Evolutionary conservation across 1,140 invertebrate species (phyloP).

Genomic region (Zaprionus vittiger): DNA sequence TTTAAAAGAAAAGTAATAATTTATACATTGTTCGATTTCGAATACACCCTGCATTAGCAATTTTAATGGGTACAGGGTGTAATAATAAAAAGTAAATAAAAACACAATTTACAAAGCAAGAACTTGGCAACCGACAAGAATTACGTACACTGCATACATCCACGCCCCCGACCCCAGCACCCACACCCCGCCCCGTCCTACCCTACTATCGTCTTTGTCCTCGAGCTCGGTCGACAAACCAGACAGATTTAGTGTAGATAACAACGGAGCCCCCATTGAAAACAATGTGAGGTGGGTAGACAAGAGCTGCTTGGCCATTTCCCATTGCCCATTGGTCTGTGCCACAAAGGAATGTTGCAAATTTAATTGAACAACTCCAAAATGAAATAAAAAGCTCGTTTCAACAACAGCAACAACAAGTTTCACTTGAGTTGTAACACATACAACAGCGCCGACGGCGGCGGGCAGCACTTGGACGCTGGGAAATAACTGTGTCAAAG

Average conservation of each 20-base stretch:
- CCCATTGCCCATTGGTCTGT: conserved; percentile 7
- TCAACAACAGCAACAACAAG: conserved; percentile 46
- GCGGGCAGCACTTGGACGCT: conserved; percentile 31
- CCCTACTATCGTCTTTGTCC: not conserved
- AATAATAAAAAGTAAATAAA: conserved; percentile 26
- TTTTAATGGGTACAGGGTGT: conserved; percentile 5
- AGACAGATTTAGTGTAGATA: conserved; percentile 48
- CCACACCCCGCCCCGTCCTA: not conserved
- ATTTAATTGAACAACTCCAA: conserved; percentile 75
- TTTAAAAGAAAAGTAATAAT: too few species aligned
- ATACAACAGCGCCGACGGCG: not conserved
- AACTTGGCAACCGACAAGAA: conserved; percentile 28
- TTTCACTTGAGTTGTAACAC: conserved; percentile 37
- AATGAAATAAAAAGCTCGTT: conserved; percentile 55
- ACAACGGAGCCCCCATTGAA: conserved; percentile 20
- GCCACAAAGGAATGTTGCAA: conserved; percentile 52
- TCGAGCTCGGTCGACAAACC: conserved; percentile 9
- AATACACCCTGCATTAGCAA: not conserved
- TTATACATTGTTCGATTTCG: not conserved
- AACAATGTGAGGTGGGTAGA: conserved; percentile 18
- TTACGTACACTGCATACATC: conserved; percentile 5
- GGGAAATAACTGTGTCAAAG: conserved; percentile 70
- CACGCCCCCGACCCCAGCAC: not conserved
- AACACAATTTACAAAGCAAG: conserved; percentile 24
- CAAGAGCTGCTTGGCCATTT: too few species aligned